Conservation (phyloP, 2,113 vertebrate genomes). For the Caretta caretta region DNA sequence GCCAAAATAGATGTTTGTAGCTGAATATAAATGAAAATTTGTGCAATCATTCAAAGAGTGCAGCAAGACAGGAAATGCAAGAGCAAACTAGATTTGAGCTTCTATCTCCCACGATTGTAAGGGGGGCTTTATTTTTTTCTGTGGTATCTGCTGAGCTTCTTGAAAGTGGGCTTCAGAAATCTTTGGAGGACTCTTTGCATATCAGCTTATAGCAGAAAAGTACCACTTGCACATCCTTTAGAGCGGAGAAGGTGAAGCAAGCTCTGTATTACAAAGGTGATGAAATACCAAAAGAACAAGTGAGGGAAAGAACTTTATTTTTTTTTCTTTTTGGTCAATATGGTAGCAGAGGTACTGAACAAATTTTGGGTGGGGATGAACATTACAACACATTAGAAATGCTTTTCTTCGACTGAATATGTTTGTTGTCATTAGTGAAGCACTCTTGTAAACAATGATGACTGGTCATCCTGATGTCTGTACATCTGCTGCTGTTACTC, state of each 20-base stretch:
- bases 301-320: not conserved
- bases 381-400: not conserved
- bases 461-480: rapidly evolving
- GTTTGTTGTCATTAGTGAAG: not conserved
- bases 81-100: not conserved
- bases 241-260: not conserved
- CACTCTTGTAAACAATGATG: not conserved
- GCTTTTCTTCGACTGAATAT: not conserved
- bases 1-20: not conserved
- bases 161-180: not conserved
- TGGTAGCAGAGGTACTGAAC: not conserved
- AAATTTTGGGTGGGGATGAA: not conserved
- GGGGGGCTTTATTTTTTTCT: not conserved
- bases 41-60: conserved; percentile 56
- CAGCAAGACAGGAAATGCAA: conserved; percentile 19
- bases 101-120: too few species aligned
- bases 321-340: too few species aligned
- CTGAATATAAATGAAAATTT: conserved; percentile 31
- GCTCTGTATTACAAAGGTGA: not conserved
- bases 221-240: not conserved
- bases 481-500: not conserved
- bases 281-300: not conserved
- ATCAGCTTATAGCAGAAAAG: not conserved
- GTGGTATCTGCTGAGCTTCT: not conserved
- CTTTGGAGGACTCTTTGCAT: not conserved